Evolutionary conservation across 2,797 vertebrate species (phyloP).

Genomic region (Typhlichthys subterraneus): DNA sequence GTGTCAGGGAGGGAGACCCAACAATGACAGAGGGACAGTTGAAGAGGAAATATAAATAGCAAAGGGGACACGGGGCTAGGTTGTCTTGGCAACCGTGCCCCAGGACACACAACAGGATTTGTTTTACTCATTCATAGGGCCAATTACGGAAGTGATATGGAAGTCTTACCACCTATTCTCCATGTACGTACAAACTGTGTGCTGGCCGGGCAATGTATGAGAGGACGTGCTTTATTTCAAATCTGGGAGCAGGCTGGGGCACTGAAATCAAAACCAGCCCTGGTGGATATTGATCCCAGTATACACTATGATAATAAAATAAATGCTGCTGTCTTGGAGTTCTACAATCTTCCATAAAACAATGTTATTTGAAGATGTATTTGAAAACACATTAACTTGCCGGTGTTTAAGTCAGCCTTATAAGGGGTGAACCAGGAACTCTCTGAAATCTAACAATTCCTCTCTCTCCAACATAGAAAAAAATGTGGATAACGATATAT

Average conservation of each 20-base stretch:
- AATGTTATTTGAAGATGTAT: too few relatives aligned
- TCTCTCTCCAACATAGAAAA: too few relatives aligned
- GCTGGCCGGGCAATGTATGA: slow-evolving; percentile 7
- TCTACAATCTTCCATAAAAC: too few relatives aligned
- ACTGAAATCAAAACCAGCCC: slow-evolving; percentile 35
- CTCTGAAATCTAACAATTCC: too few relatives aligned
- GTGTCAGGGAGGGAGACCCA: background rate
- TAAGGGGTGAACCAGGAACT: too few relatives aligned
- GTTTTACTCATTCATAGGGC: slow-evolving; percentile 3
- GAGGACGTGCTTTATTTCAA: slow-evolving; percentile 29
- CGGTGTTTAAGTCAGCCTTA: too few relatives aligned
- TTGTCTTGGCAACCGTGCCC: slow-evolving; percentile 47
- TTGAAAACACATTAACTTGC: too few relatives aligned
- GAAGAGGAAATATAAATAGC: background rate
- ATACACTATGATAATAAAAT: slow-evolving; percentile 8
- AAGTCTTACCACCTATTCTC: slow-evolving; percentile 22
- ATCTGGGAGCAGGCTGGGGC: slow-evolving; percentile 28
- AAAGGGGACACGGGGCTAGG: slow-evolving; percentile 7
- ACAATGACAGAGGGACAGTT: background rate
- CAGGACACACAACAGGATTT: slow-evolving; percentile 40
- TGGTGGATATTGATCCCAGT: background rate
- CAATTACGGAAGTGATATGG: slow-evolving; percentile 42
- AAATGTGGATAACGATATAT: too few relatives aligned
- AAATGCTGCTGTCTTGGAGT: too few relatives aligned
- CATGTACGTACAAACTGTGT: slow-evolving; percentile 36